Conservation (phyloP, 2,797 vertebrate species). For the Parauchenoglanis punctatus region DNA sequence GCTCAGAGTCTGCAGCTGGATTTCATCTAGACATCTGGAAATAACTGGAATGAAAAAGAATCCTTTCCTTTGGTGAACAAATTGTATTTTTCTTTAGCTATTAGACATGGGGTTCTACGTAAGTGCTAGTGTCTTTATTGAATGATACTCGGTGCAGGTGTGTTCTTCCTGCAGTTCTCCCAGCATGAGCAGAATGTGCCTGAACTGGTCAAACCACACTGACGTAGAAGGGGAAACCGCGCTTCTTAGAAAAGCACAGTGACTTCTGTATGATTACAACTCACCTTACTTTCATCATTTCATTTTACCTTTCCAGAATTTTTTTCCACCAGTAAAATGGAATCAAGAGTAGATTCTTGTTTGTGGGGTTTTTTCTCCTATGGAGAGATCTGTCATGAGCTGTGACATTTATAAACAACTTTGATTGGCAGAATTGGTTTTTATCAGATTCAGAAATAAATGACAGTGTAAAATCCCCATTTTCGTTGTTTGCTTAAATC, state of each 20-base stretch:
- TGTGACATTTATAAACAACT: not conserved
- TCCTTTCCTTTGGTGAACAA: not conserved
- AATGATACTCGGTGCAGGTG: constrained; percentile 58
- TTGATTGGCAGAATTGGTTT: not conserved
- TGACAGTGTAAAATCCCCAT: not conserved
- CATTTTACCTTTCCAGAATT: not conserved
- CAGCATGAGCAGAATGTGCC: constrained; percentile 75
- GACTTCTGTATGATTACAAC: constrained; percentile 23
- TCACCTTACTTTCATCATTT: not conserved
- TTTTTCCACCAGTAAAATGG: not conserved
- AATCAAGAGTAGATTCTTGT: not conserved
- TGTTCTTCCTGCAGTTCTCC: constrained; percentile 51
- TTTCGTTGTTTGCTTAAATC: not conserved
- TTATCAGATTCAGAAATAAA: not conserved
- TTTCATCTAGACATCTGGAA: constrained; percentile 10
- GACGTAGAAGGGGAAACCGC: constrained; percentile 38
- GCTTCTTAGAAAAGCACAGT: constrained; percentile 24
- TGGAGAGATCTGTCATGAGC: not conserved
- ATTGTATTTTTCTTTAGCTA: not conserved
- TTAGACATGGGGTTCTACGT: not conserved
- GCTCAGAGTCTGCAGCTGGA: not conserved
- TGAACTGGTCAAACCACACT: constrained; percentile 67
- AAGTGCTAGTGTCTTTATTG: constrained; percentile 2
- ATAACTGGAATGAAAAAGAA: not conserved
- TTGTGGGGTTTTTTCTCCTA: too few relatives aligned